Evolutionary conservation across 2,888 invertebrate species (phyloP).

Genomic region (Drosophila austrosaltans): DNA sequence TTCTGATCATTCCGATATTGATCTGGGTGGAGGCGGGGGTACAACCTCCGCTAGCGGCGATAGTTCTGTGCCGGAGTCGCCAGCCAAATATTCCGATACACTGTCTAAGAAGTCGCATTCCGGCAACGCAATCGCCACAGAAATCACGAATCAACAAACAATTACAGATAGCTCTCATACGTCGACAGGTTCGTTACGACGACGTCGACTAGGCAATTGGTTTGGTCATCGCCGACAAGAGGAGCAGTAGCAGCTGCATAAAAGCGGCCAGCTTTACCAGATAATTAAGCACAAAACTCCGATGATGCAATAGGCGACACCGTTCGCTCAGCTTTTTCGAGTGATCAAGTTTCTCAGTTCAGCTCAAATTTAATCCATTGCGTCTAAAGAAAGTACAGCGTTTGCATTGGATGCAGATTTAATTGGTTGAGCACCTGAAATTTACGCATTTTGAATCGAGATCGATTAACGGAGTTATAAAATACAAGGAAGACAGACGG

Average conservation of each 20-base stretch:
- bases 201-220: conserved; percentile 83
- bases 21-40: conserved; percentile 49
- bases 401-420: too few relatives aligned
- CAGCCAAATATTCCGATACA: conserved; percentile 80
- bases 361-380: too few relatives aligned
- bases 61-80: conserved; percentile 80
- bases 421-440: too few relatives aligned
- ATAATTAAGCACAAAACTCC: too few relatives aligned
- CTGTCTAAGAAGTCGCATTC: conserved; percentile 82
- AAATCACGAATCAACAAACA: not conserved
- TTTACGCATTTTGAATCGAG: too few relatives aligned
- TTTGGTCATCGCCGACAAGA: conserved; percentile 67
- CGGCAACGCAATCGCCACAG: conserved; percentile 57
- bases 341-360: too few relatives aligned
- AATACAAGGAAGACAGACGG: too few relatives aligned
- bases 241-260: conserved; percentile 29
- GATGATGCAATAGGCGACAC: too few relatives aligned
- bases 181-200: conserved; percentile 81
- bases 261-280: not conserved
- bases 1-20: conserved; percentile 82
- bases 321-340: too few relatives aligned
- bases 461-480: too few relatives aligned
- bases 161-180: conserved; percentile 52
- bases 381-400: too few relatives aligned
- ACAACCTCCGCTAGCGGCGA: conserved; percentile 70